phyloP scores from a whole-genome alignment of 2,888 invertebrate species.

The Troides aeacus region DNA sequence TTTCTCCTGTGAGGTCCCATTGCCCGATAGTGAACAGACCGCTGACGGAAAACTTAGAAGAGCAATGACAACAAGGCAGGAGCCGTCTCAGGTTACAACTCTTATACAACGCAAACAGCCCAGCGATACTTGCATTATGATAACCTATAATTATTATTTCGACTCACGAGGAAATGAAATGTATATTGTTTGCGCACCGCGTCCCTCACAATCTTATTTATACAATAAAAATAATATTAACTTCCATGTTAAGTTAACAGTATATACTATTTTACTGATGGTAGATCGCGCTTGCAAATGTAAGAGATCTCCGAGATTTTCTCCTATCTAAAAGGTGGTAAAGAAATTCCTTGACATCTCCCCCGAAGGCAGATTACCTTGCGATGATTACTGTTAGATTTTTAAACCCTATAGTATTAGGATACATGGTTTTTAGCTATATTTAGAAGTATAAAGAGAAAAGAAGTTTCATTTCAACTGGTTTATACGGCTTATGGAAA shows the following conservation, averaged over 20 bases:
- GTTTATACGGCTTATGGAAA: too few species aligned
- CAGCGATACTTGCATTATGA: conserved; percentile 29
- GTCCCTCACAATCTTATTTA: not conserved
- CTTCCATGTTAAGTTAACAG: not conserved
- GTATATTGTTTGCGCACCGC: not conserved
- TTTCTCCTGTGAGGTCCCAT: conserved; percentile 30
- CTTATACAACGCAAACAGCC: conserved; percentile 43
- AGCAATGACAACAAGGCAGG: conserved; percentile 59
- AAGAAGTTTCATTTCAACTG: too few species aligned
- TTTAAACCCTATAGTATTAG: too few species aligned
- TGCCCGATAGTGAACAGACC: conserved; percentile 32
- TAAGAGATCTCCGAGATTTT: too few species aligned
- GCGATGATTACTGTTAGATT: too few species aligned
- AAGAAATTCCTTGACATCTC: too few species aligned
- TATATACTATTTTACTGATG: too few species aligned
- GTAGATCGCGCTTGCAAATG: too few species aligned
- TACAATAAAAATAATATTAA: not conserved
- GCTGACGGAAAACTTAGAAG: conserved; percentile 42
- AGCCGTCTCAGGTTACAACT: conserved; percentile 61
- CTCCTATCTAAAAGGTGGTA: too few species aligned
- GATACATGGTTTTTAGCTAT: too few species aligned
- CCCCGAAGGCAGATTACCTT: too few species aligned
- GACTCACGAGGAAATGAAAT: not conserved
- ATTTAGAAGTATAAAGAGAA: too few species aligned
- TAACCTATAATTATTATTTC: conserved; percentile 24